A percentile compares a stretch with the other conserved stretches of the same genome.
Evolutionary conservation across 2,888 invertebrate genomes (phyloP).

Genomic region (Stomorhina lunata): DNA sequence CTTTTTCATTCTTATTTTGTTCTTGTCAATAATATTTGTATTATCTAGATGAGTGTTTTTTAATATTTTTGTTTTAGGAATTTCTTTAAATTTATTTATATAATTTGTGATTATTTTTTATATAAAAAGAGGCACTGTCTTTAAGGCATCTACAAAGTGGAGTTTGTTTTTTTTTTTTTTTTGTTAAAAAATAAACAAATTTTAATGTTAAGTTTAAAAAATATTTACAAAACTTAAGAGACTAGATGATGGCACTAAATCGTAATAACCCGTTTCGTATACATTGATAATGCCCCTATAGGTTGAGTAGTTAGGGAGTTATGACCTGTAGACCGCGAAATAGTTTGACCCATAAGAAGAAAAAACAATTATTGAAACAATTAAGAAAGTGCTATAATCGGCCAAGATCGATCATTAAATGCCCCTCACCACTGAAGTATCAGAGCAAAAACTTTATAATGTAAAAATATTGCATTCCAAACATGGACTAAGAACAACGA

Average conservation of each 20-base stretch:
- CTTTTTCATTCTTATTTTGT: slow-evolving; percentile 24
- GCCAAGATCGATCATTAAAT: too few relatives aligned
- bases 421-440: too few relatives aligned
- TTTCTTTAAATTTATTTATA: slow-evolving; percentile 49
- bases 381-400: too few relatives aligned
- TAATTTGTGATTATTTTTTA: slow-evolving; percentile 64
- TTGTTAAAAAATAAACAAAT: not conserved
- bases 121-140: slow-evolving; percentile 86
- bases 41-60: slow-evolving; percentile 26
- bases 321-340: too few relatives aligned
- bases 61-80: slow-evolving; percentile 39
- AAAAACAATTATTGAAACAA: too few relatives aligned
- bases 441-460: too few relatives aligned
- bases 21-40: not conserved
- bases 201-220: not conserved
- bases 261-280: not conserved
- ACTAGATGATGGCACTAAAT: slow-evolving; percentile 17
- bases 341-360: too few relatives aligned
- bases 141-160: slow-evolving; percentile 91
- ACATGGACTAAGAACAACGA: too few relatives aligned
- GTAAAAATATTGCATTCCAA: too few relatives aligned
- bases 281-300: not conserved
- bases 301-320: too few relatives aligned
- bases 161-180: slow-evolving; percentile 67
- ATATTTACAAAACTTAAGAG: slow-evolving; percentile 46